Evolutionary conservation across 2,888 invertebrate genomes (phyloP), one percentile per base, ranked within the genome.

Genomic region (Tetheella fluctuosa): DNA sequence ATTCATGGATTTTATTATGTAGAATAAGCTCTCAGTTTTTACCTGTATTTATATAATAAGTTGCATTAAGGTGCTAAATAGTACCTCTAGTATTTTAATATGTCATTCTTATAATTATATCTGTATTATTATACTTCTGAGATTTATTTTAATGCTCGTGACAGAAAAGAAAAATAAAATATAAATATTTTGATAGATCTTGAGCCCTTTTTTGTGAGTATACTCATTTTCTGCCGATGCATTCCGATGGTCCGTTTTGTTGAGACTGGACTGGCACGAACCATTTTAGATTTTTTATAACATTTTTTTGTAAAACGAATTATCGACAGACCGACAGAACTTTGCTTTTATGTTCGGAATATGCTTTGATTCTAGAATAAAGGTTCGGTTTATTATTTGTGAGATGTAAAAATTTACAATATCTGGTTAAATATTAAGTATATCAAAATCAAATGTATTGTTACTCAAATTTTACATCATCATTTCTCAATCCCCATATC

Each of bases 281-380:
- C 60, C 57, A 57, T 57, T 66, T 63, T 68, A 39, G 64, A 63
- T 64, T 64, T 68, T 75, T 68, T 69, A 54, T 57, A 59, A 58
- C 48, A 63, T 56, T 67, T 72, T 76, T 77, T 70, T 64, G 61
- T 59, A 28, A 54, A 53, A 42, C 8, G 20, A 20, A 62, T 59
- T 73, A 69, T 70, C 72, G 70, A 58, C 59, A 60, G 60, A 61
- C 65, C 28, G 20, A n/a, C 54, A n/a, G 34, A 23, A 54, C 58
- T 53, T 53, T 48, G 60, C 63, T 65, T 74, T 80, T 69, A 69
- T 74, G 69, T 73, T 75, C 64, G 72, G 77, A 78, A 79, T 77
- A 79, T 80, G 75, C 73, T 73, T 64, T 63, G 48, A 48, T 10
- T 48, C 20, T 2, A 0, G 48, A 20, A 20, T 48, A 48, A 48